A percentile compares a stretch with the other conserved stretches of the same genome.
Conservation (phyloP, 2,888 invertebrate genomes). For the Ophion costatus region DNA sequence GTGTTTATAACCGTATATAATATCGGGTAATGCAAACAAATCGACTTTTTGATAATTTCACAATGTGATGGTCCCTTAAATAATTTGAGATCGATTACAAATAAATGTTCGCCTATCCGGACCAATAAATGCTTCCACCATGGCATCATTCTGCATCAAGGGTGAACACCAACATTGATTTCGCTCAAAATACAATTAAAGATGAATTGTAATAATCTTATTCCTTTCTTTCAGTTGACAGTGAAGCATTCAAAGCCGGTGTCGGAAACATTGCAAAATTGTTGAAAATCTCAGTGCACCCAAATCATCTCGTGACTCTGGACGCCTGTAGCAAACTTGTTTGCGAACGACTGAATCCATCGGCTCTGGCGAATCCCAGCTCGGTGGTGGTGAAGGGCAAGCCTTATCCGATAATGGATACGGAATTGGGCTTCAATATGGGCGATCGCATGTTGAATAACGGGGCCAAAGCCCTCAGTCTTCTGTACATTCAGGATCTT, state of each 20-base stretch:
- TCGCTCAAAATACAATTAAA: not conserved
- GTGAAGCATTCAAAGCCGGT: conserved; percentile 92
- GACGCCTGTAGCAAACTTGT: conserved; percentile 88
- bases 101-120: not conserved
- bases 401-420: conserved; percentile 89
- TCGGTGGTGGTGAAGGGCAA: conserved; percentile 86
- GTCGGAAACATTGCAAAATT: conserved; percentile 91
- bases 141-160: not conserved
- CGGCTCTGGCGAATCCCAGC: conserved; percentile 86
- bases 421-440: conserved; percentile 88
- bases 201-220: not conserved
- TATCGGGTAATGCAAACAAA: too few relatives aligned
- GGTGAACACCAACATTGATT: not conserved
- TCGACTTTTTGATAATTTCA: too few relatives aligned
- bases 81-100: too few relatives aligned
- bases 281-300: conserved; percentile 92
- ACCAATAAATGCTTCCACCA: not conserved
- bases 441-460: conserved; percentile 88
- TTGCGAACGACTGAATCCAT: conserved; percentile 85
- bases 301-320: conserved; percentile 90
- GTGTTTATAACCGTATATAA: too few relatives aligned
- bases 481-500: conserved; percentile 93
- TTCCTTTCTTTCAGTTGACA: conserved; percentile 87
- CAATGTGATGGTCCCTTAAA: too few relatives aligned
- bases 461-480: conserved; percentile 90